Evolutionary conservation across 2,888 invertebrate species (phyloP).

Genomic region (Odontomyia ornata): DNA sequence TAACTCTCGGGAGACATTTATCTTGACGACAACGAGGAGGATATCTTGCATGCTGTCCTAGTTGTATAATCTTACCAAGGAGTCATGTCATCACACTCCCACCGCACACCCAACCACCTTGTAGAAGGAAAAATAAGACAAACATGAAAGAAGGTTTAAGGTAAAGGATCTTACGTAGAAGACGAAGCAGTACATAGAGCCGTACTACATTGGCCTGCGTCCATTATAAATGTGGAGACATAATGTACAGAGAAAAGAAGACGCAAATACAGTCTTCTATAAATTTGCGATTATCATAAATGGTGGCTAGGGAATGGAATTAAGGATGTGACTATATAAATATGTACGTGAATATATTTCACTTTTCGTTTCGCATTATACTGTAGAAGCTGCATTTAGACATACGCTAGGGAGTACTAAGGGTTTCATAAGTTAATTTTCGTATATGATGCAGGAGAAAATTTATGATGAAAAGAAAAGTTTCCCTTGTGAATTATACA

Average conservation of each 20-base stretch:
- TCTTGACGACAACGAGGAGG: slow-evolving; percentile 30
- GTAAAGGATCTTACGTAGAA: no score
- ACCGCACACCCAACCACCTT: no score
- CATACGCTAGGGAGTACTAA: neutral
- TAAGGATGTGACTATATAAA: slow-evolving; percentile 25
- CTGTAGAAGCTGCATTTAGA: neutral
- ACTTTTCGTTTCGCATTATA: neutral
- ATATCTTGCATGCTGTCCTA: slow-evolving; percentile 17
- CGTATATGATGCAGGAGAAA: neutral
- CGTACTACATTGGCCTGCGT: neutral
- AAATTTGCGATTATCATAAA: slow-evolving; percentile 51
- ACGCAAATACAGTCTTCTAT: slow-evolving; percentile 36
- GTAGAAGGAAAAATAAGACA: no score
- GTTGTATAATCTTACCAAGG: slow-evolving; percentile 9
- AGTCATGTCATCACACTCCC: neutral
- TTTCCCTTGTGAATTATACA: no score
- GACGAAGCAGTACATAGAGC: neutral
- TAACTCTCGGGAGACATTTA: slow-evolving; percentile 47
- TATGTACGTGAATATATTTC: slow-evolving; percentile 1
- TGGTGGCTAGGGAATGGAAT: slow-evolving; percentile 47
- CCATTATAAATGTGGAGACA: neutral
- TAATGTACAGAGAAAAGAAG: neutral
- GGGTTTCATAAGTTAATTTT: neutral
- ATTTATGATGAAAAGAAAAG: no score
- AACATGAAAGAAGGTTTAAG: no score